A percentile compares a stretch with the other conserved stretches of the same genome.
Conservation (phyloP, 2,113 vertebrate species). For the Megaceryle torquata region DNA sequence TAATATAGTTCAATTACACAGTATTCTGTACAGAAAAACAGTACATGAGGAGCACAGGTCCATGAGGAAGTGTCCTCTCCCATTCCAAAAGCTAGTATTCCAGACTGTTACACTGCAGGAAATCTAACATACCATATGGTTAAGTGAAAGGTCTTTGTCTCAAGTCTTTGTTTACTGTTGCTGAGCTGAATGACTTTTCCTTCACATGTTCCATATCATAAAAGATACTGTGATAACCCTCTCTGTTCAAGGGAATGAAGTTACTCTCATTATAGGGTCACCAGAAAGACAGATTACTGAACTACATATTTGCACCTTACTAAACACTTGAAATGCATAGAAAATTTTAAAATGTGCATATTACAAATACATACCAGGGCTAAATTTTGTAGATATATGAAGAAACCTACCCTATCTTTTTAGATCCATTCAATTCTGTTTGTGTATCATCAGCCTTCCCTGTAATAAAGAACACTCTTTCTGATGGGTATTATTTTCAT, state of each 20-base stretch:
- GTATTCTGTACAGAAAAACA: neutral
- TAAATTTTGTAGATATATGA: neutral
- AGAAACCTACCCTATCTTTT: neutral
- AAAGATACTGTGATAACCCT: neutral
- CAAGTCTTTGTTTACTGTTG: neutral
- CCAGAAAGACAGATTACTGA: neutral
- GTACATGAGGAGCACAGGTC: neutral
- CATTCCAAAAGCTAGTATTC: neutral
- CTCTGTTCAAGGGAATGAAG: neutral
- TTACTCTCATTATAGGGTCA: neutral
- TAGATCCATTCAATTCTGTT: neutral
- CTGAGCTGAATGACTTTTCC: neutral
- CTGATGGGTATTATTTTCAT: neutral
- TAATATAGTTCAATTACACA: neutral
- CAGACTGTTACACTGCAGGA: neutral
- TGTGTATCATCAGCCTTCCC: neutral
- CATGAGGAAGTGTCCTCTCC: neutral
- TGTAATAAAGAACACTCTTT: neutral
- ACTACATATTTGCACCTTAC: neutral
- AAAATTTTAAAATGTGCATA: neutral
- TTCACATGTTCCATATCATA: neutral
- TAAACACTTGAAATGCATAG: neutral
- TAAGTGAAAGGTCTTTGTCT: neutral
- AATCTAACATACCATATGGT: rapidly evolving
- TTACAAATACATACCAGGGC: neutral